Evolutionary conservation across 1,140 invertebrate species (phyloP).

Genomic region (Drosophila eugracilis): DNA sequence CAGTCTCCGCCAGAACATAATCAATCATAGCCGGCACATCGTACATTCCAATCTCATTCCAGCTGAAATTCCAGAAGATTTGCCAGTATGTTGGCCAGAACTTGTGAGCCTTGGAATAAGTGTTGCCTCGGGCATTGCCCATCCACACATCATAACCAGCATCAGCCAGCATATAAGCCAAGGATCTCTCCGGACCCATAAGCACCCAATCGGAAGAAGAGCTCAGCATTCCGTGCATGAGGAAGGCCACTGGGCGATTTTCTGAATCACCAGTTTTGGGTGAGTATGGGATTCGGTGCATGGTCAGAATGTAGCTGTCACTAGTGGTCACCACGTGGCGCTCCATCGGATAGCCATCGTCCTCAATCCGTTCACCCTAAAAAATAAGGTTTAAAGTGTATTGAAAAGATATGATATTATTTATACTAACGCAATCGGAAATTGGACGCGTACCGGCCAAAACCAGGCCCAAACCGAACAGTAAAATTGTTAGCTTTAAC

Average conservation of each 20-base stretch:
- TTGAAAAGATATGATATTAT: too few relatives aligned
- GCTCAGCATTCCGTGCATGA: conserved; percentile 77
- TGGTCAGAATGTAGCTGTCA: conserved; percentile 73
- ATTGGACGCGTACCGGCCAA: conserved; percentile 57
- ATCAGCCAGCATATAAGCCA: conserved; percentile 88
- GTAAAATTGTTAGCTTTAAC: conserved; percentile 37
- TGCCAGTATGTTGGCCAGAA: conserved; percentile 68
- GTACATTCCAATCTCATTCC: conserved; percentile 89
- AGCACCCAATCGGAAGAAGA: conserved; percentile 78
- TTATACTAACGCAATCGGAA: conserved; percentile 67
- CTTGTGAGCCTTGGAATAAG: conserved; percentile 87
- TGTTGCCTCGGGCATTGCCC: conserved; percentile 88
- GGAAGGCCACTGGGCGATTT: conserved; percentile 64
- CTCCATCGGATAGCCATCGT: conserved; percentile 78
- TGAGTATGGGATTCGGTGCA: conserved; percentile 77
- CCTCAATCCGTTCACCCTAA: conserved; percentile 64
- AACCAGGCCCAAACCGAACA: conserved; percentile 46
- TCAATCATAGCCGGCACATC: conserved; percentile 90
- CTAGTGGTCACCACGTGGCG: conserved; percentile 59
- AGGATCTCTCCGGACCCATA: conserved; percentile 63
- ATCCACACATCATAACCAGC: conserved; percentile 88
- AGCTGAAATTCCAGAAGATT: conserved; percentile 87
- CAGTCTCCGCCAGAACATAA: conserved; percentile 87
- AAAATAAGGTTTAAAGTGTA: neutral
- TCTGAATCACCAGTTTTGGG: conserved; percentile 38